phyloP scores from a whole-genome alignment of 2,113 vertebrate genomes.

The Brachypodius melanocephalos region DNA sequence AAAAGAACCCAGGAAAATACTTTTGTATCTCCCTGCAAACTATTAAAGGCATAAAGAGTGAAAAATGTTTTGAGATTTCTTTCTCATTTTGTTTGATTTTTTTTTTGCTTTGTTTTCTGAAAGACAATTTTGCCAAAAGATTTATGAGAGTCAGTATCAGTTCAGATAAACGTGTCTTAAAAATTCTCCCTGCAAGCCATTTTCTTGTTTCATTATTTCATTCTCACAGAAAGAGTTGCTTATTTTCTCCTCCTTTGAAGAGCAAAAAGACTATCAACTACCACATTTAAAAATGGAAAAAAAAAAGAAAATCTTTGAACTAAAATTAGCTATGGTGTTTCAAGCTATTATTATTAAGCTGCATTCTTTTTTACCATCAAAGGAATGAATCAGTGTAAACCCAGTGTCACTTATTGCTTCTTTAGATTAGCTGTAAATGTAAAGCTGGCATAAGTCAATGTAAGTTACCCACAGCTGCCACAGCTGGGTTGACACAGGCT shows the following conservation, averaged over 20 bases:
- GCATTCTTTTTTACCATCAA: background rate
- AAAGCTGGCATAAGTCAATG: background rate
- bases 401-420: background rate
- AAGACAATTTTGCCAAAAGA: background rate
- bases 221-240: background rate
- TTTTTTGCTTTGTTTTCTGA: background rate
- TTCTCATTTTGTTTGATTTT: background rate
- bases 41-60: background rate
- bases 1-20: background rate
- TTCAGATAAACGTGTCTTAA: slow-evolving; percentile 1
- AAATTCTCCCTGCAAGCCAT: background rate
- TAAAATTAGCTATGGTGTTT: slow-evolving; percentile 19
- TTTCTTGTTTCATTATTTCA: slow-evolving; percentile 22
- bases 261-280: background rate
- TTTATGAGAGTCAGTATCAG: background rate
- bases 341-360: background rate
- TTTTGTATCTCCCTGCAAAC: background rate
- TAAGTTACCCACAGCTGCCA: background rate
- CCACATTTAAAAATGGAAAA: background rate
- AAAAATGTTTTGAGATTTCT: background rate
- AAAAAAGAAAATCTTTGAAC: background rate
- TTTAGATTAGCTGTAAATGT: background rate
- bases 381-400: background rate
- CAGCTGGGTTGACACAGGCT: background rate
- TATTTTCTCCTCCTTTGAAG: slow-evolving; percentile 38